Evolutionary conservation across 2,888 invertebrate genomes (phyloP), one percentile per base, ranked within the genome.

Genomic region (Chrysolina americana): DNA sequence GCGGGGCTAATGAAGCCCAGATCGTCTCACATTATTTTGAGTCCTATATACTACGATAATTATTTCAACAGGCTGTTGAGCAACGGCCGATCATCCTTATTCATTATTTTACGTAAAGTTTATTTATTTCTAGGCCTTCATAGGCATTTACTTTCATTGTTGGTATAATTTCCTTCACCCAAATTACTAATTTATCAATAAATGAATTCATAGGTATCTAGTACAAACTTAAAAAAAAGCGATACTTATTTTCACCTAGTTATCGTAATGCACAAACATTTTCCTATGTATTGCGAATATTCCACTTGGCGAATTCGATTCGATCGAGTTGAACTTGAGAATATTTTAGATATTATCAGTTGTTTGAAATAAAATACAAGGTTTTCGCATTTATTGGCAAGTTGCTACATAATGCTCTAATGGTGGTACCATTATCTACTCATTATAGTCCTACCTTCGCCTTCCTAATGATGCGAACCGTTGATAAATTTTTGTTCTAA

Each of bases 281-380:
- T 17, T 15, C n/a, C 15, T n/a, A 6, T 4, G 17, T 48, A 48
- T 48, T 48, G 10, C 2, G 8, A 48, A 48, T 48, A 11, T 17
- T 36, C 36, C 36, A 36, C 36, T 36, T 8, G 36, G 48, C 48
- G 48, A 17, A 21, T 13, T 53, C 2, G 10, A 23, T 53, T n/a
- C n/a, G n/a, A 13, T 21, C 11, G 13, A 44, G 23, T 53, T 21
- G 13, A 21, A 53, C 21, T 13, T 53, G 53, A 36, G 36, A 53
- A 21, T 53, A 53, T 53, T 23, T 21, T 53, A 9, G 15, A 13
- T 53, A 36, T 53, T 53, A 53, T 53, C 53, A 19, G 21, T 53
- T 53, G 53, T 53, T 53, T 13, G 13, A 11, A 19, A 53, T 53
- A 53, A 53, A 53, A 53, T 53, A 53, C 53, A 53, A 53, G 53